Evolutionary conservation across 2,113 vertebrate species (phyloP), one percentile per base, ranked within the genome.

Genomic region (Sakesphorus luctuosus): DNA sequence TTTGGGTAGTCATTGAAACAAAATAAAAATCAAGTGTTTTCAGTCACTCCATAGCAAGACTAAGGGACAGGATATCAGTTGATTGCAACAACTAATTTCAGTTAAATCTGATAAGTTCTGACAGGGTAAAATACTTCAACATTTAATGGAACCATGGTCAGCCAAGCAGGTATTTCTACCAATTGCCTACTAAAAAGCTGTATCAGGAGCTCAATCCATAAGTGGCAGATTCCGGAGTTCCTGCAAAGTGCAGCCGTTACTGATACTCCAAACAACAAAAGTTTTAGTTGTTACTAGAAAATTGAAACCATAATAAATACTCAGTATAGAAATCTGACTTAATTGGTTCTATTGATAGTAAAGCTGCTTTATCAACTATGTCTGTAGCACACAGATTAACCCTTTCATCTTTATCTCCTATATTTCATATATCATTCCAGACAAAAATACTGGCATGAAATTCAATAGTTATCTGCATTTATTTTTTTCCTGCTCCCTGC

Each of bases 301-400:
- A 68, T 47, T 11, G 0, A 0, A 90, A 35, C 29, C 12, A 67
- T 13, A 72, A 25, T 7, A 29, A 5, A n/a, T 12, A 50, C 7
- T 62, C 56, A 28, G 6, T 28, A 19, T 13, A 3, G 7, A 89
- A 81, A 78, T 16, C 10, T 65, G 6, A 43, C 20, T 67, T 47
- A n/a, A 58, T 62, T 19, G 85, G 15, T 55, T 90, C 44, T 68
- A 15, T 7, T 62, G 28, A 62, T 8, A 62, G 31, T 17, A 71
- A 18, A 69, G 12, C 21, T 88, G 46, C 7, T 55, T 56, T 56
- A 68, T 50, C 52, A 81, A 20, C 33, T 56, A 4, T 40, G 19
- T 35, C 38, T 52, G 14, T 19, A 68, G 40, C 28, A 77, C 18
- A 25, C 7, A 24, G 14, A 84, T 89, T 65, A 66, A 69, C 46